A percentile compares a stretch with the other conserved stretches of the same genome.
phyloP scores from a whole-genome alignment of 2,888 invertebrate genomes.

The Osmoderma eremita region DNA sequence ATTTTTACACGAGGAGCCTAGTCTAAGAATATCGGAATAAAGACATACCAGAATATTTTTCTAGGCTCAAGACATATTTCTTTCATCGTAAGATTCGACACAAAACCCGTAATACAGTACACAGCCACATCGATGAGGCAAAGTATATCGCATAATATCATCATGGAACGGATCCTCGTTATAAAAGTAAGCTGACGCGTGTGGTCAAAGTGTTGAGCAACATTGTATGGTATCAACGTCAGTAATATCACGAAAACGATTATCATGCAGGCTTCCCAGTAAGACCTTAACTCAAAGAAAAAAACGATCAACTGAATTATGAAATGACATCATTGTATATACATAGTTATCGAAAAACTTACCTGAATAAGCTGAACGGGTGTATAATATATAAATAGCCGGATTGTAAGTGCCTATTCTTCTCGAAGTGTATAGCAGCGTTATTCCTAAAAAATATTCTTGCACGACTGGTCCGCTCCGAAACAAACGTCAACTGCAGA shows the following conservation, averaged over 20 bases:
- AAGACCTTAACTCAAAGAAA: conserved; percentile 14
- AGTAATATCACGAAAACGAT: background rate
- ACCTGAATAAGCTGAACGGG: conserved; percentile 29
- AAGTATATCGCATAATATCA: background rate
- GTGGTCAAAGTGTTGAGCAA: conserved; percentile 5
- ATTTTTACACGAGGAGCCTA: too few species aligned
- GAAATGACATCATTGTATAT: background rate
- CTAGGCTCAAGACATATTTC: background rate
- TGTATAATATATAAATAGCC: conserved; percentile 18
- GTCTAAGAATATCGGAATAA: too few species aligned
- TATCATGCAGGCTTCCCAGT: conserved; percentile 28
- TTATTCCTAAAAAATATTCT: conserved; percentile 24
- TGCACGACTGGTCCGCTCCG: background rate
- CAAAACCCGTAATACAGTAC: background rate
- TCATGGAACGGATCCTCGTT: background rate
- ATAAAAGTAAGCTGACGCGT: background rate
- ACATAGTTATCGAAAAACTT: background rate
- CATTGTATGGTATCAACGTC: conserved; percentile 2
- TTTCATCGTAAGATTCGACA: background rate
- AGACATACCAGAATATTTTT: background rate
- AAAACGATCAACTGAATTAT: too few species aligned
- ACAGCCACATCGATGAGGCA: background rate
- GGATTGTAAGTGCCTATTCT: conserved; percentile 3
- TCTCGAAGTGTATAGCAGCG: conserved; percentile 13
- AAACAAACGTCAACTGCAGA: background rate